Percentiles rank a stretch among this genome's conserved stretches.
Evolutionary conservation across 53 echinoderm and acorn worm genomes (phyloP).

Genomic region (Paelopatides confundens): DNA sequence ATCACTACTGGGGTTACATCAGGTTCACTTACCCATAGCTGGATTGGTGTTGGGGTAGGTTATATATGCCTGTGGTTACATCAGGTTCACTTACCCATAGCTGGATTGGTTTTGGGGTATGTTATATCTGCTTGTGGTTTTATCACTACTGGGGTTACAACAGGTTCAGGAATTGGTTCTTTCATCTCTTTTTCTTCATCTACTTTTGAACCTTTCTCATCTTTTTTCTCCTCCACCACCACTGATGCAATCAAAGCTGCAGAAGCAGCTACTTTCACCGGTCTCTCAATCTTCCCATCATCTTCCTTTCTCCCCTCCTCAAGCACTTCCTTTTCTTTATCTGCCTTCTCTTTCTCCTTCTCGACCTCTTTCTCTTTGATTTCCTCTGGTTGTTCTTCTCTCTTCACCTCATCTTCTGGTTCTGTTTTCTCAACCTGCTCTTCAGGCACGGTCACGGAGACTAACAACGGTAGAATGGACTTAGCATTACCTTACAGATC

Average conservation of each 20-base stretch:
- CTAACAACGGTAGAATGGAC: not conserved
- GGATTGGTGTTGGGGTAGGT: no score
- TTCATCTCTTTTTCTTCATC: not conserved
- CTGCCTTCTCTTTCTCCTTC: not conserved
- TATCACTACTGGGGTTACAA: not conserved
- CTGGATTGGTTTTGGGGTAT: not conserved
- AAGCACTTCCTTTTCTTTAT: constrained; percentile 34
- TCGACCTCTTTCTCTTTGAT: not conserved
- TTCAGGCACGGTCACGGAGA: not conserved
- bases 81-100: not conserved
- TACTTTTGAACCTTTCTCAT: not conserved
- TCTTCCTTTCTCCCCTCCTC: not conserved
- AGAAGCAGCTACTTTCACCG: not conserved
- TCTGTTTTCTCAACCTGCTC: not conserved
- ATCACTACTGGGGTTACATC: not conserved
- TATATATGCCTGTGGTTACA: no score
- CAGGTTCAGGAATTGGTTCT: not conserved
- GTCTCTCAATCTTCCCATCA: not conserved
- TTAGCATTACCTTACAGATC: no score
- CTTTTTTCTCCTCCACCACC: constrained; percentile 5
- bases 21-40: no score
- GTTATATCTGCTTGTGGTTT: not conserved
- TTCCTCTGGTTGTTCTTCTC: not conserved
- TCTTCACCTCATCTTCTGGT: not conserved
- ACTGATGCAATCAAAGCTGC: constrained; percentile 17